Conservation (phyloP, 2,888 invertebrate species). For the Heliconius erato region DNA sequence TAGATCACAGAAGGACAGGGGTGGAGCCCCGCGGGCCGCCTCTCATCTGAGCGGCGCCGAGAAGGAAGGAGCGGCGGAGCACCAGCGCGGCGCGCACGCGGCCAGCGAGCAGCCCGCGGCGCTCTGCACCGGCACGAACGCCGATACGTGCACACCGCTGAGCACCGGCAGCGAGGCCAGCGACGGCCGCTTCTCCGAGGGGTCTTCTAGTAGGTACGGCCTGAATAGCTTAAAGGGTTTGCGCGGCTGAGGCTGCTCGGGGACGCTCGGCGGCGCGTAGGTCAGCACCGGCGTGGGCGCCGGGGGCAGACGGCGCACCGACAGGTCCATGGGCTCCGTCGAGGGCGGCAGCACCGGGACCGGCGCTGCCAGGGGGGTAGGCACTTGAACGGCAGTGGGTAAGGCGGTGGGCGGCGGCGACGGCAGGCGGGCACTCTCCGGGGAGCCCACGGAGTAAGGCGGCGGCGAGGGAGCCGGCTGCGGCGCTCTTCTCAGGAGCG, state of each 20-base stretch:
- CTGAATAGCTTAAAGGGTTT: constrained; percentile 92
- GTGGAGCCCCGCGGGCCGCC: constrained; percentile 72
- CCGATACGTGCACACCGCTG: constrained; percentile 75
- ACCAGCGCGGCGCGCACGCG: constrained; percentile 86
- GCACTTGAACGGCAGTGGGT: constrained; percentile 65
- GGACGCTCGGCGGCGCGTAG: constrained; percentile 60
- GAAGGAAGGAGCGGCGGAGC: constrained; percentile 88
- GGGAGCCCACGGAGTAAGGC: constrained; percentile 77
- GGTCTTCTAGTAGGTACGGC: constrained; percentile 90
- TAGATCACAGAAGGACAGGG: constrained; percentile 82
- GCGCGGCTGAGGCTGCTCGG: constrained; percentile 74
- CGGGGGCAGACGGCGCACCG: constrained; percentile 65
- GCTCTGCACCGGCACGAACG: constrained; percentile 81
- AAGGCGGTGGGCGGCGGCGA: constrained; percentile 73
- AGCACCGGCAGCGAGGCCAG: constrained; percentile 74
- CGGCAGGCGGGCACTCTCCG: constrained; percentile 78
- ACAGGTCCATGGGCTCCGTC: constrained; percentile 74
- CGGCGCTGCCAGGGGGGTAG: constrained; percentile 55
- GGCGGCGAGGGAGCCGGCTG: constrained; percentile 82
- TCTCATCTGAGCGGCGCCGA: constrained; percentile 82
- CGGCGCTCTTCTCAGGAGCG: constrained; percentile 85
- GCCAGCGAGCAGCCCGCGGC: constrained; percentile 75
- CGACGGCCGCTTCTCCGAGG: constrained; percentile 72
- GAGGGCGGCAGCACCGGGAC: constrained; percentile 65
- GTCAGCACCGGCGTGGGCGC: constrained; percentile 59